These are phyloP conservation scores for Paradoxurus hermaphroditus DNA, from an alignment of 2,113 vertebrate species.

Conservation along the genomic window DNA sequence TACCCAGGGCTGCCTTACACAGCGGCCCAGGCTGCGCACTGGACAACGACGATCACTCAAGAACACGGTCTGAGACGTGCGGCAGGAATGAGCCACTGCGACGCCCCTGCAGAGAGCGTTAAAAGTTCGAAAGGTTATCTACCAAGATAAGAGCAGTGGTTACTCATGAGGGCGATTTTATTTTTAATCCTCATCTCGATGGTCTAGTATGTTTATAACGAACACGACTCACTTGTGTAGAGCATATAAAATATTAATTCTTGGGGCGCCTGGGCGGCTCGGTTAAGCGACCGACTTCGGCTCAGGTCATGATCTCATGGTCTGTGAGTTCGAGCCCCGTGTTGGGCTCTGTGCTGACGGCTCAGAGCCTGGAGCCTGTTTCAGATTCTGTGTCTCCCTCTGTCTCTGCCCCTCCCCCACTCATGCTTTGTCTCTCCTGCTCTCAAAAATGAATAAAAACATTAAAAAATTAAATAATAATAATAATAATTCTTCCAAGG, in stretches of 20 bases:
- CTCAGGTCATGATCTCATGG: no score
- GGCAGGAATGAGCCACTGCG: fast-evolving
- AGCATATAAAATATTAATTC: neutral
- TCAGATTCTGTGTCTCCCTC: no score
- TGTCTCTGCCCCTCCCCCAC: no score
- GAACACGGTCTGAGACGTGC: fast-evolving
- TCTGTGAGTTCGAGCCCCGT: no score
- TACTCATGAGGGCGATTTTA: neutral
- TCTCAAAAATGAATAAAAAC: no score
- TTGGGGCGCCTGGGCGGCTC: no score
- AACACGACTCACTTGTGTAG: neutral
- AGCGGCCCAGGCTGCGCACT: neutral
- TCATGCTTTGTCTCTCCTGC: no score
- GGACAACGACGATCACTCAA: neutral
- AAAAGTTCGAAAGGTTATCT: neutral
- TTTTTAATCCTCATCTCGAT: neutral
- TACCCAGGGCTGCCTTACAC: neutral
- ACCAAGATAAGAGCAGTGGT: neutral
- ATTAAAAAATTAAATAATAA: no score
- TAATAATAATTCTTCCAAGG: neutral
- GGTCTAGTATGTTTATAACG: neutral
- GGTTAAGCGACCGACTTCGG: no score
- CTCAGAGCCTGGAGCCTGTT: no score
- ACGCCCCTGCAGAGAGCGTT: neutral
- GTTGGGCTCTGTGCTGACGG: no score